Base-by-base conservation (phyloP, 2,888 invertebrate genomes). In the Odontomyia ornata region DNA sequence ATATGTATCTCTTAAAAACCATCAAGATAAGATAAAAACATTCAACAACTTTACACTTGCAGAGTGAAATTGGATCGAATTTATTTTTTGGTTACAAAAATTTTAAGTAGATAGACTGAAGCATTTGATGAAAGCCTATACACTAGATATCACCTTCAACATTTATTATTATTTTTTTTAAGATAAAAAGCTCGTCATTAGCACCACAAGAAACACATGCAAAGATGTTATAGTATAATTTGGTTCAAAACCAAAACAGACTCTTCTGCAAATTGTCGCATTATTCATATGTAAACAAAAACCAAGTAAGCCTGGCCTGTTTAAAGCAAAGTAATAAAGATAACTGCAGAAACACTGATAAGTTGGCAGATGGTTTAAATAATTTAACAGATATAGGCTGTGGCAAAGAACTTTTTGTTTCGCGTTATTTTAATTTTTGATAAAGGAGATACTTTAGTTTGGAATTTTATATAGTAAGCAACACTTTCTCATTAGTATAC, bases 331-430 rank as follows among this genome's bases (percentile, higher is more conserved):
- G 30, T 18, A 64, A 64, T 64, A 28, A 28, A 64, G 64, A 64
- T 64, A 64, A 64, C n/a, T 60, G 21, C 4, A 7, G 36, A 36
- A 36, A 36, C n/a, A 64, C 30, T 64, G 64, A 64, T 64, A 64
- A 64, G 13, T 64, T 15, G 5, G 60, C 60, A 60, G 60, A 60
- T 25, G 60, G 60, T 18, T 60, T 60, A 60, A 21, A 60, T 23
- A 21, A 52, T 52, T 52, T 15, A n/a, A 18, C 52, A 52, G 52
- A 52, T 52, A 4, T 52, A 4, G n/a, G n/a, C 15, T 52, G 18
- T 18, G 52, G 52, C 52, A 18, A 15, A 13, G 52, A 52, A 52
- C 52, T 13, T 9, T 52, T 52, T 52, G 15, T 18, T 43, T 52
- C 18, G 52, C 15, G 52, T 9, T 9, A 52, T 52, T 15, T 52